phyloP scores from a whole-genome alignment of 2,888 invertebrate species.

The Catocala nupta region DNA sequence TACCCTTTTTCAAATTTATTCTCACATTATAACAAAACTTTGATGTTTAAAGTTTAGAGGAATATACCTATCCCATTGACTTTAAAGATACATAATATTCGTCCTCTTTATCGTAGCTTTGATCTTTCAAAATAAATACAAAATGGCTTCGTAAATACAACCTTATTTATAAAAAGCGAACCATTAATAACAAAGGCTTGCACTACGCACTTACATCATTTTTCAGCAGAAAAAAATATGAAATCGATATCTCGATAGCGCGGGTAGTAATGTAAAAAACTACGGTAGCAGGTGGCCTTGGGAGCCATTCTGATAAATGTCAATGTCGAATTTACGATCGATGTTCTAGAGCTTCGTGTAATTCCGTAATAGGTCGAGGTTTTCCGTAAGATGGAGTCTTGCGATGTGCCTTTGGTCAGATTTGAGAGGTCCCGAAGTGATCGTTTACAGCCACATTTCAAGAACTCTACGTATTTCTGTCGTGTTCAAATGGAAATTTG shows the following conservation, averaged over 20 bases:
- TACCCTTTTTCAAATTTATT: too few relatives aligned
- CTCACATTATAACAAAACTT: too few relatives aligned
- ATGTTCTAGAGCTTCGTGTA: slow-evolving; percentile 41
- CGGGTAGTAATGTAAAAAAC: slow-evolving; percentile 35
- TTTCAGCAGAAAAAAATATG: slow-evolving; percentile 17
- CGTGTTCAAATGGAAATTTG: slow-evolving; percentile 1
- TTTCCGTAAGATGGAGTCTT: slow-evolving; percentile 34
- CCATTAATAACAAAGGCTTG: too few relatives aligned
- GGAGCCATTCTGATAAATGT: slow-evolving; percentile 52
- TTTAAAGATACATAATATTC: too few relatives aligned
- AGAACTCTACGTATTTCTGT: slow-evolving; percentile 27
- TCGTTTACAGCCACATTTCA: slow-evolving; percentile 36
- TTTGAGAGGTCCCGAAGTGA: slow-evolving; percentile 48
- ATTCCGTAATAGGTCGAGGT: slow-evolving; percentile 38
- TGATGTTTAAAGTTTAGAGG: too few relatives aligned
- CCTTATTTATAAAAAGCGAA: too few relatives aligned
- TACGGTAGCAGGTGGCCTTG: slow-evolving; percentile 50
- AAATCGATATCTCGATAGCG: slow-evolving; percentile 42
- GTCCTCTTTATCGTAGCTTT: too few relatives aligned
- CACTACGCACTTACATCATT: slow-evolving; percentile 17
- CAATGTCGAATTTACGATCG: slow-evolving; percentile 45
- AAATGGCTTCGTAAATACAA: too few relatives aligned
- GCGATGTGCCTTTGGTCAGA: slow-evolving; percentile 42
- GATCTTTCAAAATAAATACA: too few relatives aligned
- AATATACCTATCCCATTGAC: too few relatives aligned